phyloP scores from a whole-genome alignment of 2,113 vertebrate species.

The Rhizomys pruinosus region DNA sequence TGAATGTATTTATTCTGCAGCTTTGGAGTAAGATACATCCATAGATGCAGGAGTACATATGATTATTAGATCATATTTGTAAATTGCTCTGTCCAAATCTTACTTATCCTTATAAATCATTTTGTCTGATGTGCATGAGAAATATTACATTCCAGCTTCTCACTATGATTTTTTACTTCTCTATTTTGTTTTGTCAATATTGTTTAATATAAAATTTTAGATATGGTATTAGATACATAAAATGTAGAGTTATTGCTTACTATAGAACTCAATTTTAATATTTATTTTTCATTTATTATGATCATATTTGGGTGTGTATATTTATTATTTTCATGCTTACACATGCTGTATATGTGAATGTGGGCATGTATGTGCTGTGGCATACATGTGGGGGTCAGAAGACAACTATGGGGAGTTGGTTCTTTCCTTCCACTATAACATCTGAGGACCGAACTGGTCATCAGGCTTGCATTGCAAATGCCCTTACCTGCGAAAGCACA shows the following conservation, averaged over 20 bases:
- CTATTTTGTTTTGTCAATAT: conserved; percentile 13
- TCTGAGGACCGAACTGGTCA: not conserved
- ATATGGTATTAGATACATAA: not conserved
- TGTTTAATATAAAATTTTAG: not conserved
- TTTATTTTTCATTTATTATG: not conserved
- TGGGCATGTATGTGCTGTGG: too few relatives aligned
- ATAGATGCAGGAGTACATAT: not conserved
- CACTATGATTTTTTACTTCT: not conserved
- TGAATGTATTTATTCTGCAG: not conserved
- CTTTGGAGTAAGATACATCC: not conserved
- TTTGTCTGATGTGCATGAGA: not conserved
- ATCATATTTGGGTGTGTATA: not conserved
- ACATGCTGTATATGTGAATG: not conserved
- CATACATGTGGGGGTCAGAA: not conserved
- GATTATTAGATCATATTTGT: not conserved
- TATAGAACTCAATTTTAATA: not conserved
- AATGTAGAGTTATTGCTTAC: not conserved
- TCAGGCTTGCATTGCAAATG: not conserved
- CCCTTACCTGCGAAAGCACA: too few relatives aligned
- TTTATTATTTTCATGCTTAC: not conserved
- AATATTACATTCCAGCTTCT: not conserved
- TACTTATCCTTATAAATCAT: not conserved
- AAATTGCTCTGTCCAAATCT: not conserved
- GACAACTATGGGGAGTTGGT: not conserved
- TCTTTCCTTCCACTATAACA: not conserved